These are phyloP conservation scores for Drosophila insularis DNA, from an alignment of 1,140 invertebrate genomes.

Conservation along the genomic window DNA sequence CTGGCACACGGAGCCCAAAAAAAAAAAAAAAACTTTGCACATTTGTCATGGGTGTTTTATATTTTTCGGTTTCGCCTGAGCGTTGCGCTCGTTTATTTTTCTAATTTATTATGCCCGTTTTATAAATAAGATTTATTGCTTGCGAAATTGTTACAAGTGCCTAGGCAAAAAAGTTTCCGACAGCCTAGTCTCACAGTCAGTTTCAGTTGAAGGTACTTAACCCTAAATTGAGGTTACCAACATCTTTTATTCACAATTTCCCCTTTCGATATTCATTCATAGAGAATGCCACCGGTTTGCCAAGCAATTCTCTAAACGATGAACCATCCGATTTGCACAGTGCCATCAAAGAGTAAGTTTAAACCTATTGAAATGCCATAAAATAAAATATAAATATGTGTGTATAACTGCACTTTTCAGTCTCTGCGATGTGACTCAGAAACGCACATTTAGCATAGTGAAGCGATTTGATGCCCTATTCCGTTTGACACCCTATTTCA, in stretches of 20 bases:
- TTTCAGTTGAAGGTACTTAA: slow-evolving; percentile 24
- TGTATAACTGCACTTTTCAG: slow-evolving; percentile 26
- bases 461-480: slow-evolving; percentile 76
- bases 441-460: slow-evolving; percentile 77
- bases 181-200: neutral
- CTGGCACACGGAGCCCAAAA: no score
- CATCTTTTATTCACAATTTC: neutral
- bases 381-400: neutral
- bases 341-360: slow-evolving; percentile 69
- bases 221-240: slow-evolving; percentile 2
- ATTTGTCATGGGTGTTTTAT: slow-evolving; percentile 61
- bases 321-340: slow-evolving; percentile 65
- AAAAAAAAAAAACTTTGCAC: slow-evolving; percentile 66
- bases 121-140: slow-evolving; percentile 71
- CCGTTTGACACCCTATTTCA: slow-evolving; percentile 66
- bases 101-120: slow-evolving; percentile 75
- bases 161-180: slow-evolving; percentile 47
- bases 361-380: neutral
- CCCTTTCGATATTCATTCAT: neutral
- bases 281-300: slow-evolving; percentile 73
- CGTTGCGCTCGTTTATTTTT: slow-evolving; percentile 55
- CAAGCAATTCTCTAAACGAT: slow-evolving; percentile 62
- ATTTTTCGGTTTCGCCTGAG: slow-evolving; percentile 21
- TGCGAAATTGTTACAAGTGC: slow-evolving; percentile 69
- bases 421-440: slow-evolving; percentile 69